Conservation (phyloP, 1,140 invertebrate species). For the Holotrichia oblita region DNA sequence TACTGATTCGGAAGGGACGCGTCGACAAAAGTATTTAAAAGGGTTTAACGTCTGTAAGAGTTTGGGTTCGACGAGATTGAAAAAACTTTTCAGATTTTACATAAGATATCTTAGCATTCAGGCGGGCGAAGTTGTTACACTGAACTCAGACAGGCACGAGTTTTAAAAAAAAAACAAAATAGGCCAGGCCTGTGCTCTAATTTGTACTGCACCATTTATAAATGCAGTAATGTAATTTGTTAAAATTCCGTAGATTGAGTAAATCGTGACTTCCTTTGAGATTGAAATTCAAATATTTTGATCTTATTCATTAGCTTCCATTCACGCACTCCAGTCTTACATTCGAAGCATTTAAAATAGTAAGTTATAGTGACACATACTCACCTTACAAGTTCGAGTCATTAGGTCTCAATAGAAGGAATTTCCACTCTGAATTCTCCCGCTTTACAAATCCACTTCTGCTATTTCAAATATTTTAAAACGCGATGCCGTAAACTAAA, state of each 20-base stretch:
- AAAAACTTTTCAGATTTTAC: no score
- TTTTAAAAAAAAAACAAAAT: no score
- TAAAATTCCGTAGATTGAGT: not conserved
- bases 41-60: no score
- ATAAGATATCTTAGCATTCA: no score
- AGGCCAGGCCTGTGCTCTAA: no score
- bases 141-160: no score
- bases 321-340: not conserved
- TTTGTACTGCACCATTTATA: no score
- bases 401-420: constrained; percentile 12
- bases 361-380: not conserved
- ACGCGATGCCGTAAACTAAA: not conserved
- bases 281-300: not conserved
- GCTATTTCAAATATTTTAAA: not conserved
- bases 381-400: not conserved
- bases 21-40: no score
- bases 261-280: not conserved
- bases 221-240: no score
- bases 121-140: no score
- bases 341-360: constrained; percentile 8
- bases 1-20: no score
- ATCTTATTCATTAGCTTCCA: not conserved
- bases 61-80: no score
- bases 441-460: not conserved
- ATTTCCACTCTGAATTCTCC: not conserved